Evolutionary conservation across 1,140 invertebrate genomes (phyloP).

Genomic region (Drosophila melanica): DNA sequence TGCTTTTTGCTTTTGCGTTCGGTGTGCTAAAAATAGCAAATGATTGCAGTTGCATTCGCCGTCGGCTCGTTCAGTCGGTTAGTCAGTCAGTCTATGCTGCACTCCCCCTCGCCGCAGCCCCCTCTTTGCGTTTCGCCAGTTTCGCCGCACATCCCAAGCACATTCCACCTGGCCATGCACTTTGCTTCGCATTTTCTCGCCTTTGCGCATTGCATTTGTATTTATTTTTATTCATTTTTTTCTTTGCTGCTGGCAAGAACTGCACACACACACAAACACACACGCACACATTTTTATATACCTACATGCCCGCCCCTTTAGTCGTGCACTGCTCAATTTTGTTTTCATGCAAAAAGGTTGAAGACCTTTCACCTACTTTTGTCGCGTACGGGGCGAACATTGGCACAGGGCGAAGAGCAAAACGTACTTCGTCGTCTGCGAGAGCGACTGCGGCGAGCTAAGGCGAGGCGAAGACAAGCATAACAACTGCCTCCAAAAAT

Average conservation of each 20-base stretch:
- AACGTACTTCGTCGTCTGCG: slow-evolving; percentile 16
- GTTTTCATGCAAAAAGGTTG: slow-evolving; percentile 81
- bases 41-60: slow-evolving; percentile 42
- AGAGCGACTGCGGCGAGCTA: slow-evolving; percentile 17
- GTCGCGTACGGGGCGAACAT: slow-evolving; percentile 27
- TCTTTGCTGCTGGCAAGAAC: slow-evolving; percentile 17
- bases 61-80: slow-evolving; percentile 15
- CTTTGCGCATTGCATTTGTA: slow-evolving; percentile 50
- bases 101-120: not conserved
- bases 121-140: not conserved
- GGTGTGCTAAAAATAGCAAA: slow-evolving; percentile 43
- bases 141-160: slow-evolving; percentile 3
- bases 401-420: slow-evolving; percentile 39
- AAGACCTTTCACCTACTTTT: slow-evolving; percentile 82
- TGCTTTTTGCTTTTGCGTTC: slow-evolving; percentile 9
- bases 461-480: slow-evolving; percentile 20
- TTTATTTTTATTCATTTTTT: slow-evolving; percentile 47
- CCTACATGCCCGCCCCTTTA: slow-evolving; percentile 18
- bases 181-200: slow-evolving; percentile 21
- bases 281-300: not conserved
- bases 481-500: slow-evolving; percentile 4
- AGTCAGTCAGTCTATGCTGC: slow-evolving; percentile 13
- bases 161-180: slow-evolving; percentile 34
- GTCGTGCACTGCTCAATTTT: slow-evolving; percentile 64
- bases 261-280: slow-evolving; percentile 8